Base-by-base conservation (phyloP, 2,113 vertebrate genomes). In the Calidris pugnax region DNA sequence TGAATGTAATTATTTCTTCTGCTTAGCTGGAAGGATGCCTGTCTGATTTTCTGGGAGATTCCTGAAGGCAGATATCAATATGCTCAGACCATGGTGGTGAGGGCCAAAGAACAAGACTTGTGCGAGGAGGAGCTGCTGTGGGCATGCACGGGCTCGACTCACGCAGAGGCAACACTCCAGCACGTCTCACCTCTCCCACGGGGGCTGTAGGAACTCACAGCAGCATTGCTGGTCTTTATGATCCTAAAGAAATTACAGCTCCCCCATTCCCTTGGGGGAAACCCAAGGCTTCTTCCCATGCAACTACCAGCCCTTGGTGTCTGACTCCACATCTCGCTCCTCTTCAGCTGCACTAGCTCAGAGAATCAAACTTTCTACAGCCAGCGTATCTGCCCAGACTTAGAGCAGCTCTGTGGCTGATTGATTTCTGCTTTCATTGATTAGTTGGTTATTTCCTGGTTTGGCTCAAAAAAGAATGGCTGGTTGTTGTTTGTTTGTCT, bases 181-280 rank as follows among this genome's bases (percentile, higher is more conserved):
- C 39, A 48, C 0, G 0, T 24, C 47, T 37, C 15, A 5, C 41
- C 50, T 87, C 60, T 78, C 60, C 69, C 9, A 7, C 1, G 0
- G 39, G 35, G 32, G 28, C 43, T 2, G 0, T 17, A 51, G 71
- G 35, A 83, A 12, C 39, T 76, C 27, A 3, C 21, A 48, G 68
- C 48, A 76, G 43, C 33, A 62, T 50, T 59, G 43, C 43, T 68
- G 53, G 35, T 43, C 68, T 69, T 28, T 23, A 50, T 20, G 9
- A 76, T 82, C 51, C 71, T 24, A 5, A 48, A 80, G 57, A 62
- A 79, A 62, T 30, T 12, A 48, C 53, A 80, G 28, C 9, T 39
- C 6, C 75, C 26, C 53, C n/a, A n/a, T n/a, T n/a, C n/a, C n/a
- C n/a, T n/a, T n/a, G n/a, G 48, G 33, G 69, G 22, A 92, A 87